A percentile compares a stretch with the other conserved stretches of the same genome.
These are phyloP conservation scores for Heterodera filipjevi DNA, from an alignment of 2,888 invertebrate genomes.

Conservation along the genomic window DNA sequence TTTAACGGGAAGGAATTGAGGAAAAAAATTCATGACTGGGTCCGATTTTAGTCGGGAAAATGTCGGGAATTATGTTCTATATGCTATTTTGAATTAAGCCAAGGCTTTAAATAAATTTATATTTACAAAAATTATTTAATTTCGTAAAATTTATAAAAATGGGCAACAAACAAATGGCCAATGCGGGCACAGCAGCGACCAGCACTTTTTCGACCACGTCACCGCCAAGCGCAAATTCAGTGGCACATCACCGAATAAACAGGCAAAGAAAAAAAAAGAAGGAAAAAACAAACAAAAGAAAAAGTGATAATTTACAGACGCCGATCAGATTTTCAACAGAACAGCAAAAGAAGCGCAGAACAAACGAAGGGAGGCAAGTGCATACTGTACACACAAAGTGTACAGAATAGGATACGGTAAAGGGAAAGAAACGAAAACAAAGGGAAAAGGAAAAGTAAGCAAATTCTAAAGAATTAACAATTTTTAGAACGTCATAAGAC, in stretches of 20 bases:
- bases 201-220: background rate
- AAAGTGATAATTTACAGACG: background rate
- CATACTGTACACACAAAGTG: no score
- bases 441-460: no score
- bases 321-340: conserved; percentile 25
- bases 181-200: background rate
- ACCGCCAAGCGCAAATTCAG: background rate
- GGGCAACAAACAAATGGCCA: conserved; percentile 27
- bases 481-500: background rate
- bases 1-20: no score
- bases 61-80: no score
- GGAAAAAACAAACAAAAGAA: background rate
- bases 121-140: no score
- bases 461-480: no score
- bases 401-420: no score
- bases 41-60: no score
- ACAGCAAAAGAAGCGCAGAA: conserved; percentile 20
- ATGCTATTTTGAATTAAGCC: no score
- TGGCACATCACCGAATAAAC: background rate
- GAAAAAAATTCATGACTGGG: no score
- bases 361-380: background rate
- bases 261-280: background rate
- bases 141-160: no score
- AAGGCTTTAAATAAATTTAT: no score
- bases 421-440: background rate